Evolutionary conservation across 2,888 invertebrate genomes (phyloP), one percentile per base, ranked within the genome.

Genomic region (Dolichomitus sp.): DNA sequence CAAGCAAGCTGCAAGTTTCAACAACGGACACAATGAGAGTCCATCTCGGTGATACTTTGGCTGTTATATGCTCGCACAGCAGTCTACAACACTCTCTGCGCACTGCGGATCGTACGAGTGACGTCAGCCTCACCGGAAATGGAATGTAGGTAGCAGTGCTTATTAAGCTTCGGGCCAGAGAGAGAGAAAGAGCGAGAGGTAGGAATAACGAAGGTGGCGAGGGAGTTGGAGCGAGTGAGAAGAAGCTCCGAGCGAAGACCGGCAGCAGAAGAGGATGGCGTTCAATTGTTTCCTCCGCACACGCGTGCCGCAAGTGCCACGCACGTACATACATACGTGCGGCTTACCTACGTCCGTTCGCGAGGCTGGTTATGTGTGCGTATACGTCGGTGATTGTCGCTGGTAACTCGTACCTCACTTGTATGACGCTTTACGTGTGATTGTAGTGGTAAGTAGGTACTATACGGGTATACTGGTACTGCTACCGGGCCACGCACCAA

Each of bases 271-370:
- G 88, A 87, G 88, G 89, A 90, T 86, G 88, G 85, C 86, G 89
- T 90, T 90, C 92, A 93, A 93, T 93, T 93, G 93, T 93, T 93
- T 93, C 93, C 93, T 92, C 90, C 91, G 92, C 92, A 92, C 91
- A 92, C 92, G 92, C 92, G 90, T 91, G 91, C 90, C 89, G 87
- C 90, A 89, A 90, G 87, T 89, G 87, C 87, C 88, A 87, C 87
- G 86, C 88, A 90, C 87, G 88, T 88, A 65, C 66, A 27, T 61
- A 80, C 69, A 66, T 65, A 72, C 72, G 59, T 65, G 42, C 37
- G 23, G 23, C 17, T 30, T 66, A 73, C 73, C 72, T 72, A 73
- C 72, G 65, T 73, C 65, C 70, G 63, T 63, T 63, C 6, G 19
- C 61, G n/a, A 19, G 14, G 37, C 45, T 50, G 80, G 50, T 30